A percentile compares a stretch with the other conserved stretches of the same genome.
phyloP scores from a whole-genome alignment of 2,113 vertebrate species.

The Dicentrarchus labrax region DNA sequence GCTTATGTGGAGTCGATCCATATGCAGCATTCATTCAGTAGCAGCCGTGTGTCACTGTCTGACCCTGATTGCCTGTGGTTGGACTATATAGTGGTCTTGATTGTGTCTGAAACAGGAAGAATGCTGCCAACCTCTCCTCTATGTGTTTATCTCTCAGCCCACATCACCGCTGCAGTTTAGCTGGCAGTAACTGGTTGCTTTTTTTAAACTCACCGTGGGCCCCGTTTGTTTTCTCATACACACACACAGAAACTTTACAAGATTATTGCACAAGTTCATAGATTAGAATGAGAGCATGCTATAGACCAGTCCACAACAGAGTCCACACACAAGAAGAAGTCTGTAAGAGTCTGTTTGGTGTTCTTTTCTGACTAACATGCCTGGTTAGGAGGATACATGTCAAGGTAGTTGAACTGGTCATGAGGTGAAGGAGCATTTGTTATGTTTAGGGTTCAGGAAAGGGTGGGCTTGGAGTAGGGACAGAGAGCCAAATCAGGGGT shows the following conservation, averaged over 20 bases:
- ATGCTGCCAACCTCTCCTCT: slow-evolving; percentile 64
- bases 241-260: neutral
- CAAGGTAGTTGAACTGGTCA: neutral
- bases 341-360: too few species aligned
- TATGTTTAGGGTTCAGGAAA: slow-evolving; percentile 28
- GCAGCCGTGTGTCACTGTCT: slow-evolving; percentile 42
- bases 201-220: slow-evolving; percentile 61
- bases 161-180: slow-evolving; percentile 60
- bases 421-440: slow-evolving; percentile 1
- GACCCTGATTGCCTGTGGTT: slow-evolving; percentile 71
- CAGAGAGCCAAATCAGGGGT: slow-evolving; percentile 7
- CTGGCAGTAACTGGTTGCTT: slow-evolving; percentile 59
- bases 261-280: slow-evolving; percentile 20
- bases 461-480: neutral
- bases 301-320: slow-evolving; percentile 1
- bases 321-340: neutral
- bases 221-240: neutral
- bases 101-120: slow-evolving; percentile 72
- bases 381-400: neutral
- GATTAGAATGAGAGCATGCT: neutral
- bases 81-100: slow-evolving; percentile 56
- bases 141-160: slow-evolving; percentile 72
- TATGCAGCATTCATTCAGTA: slow-evolving; percentile 21
- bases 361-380: neutral
- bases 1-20: slow-evolving; percentile 15